Base-by-base conservation (phyloP, 2,888 invertebrate genomes). In the Lottia gigantea region DNA sequence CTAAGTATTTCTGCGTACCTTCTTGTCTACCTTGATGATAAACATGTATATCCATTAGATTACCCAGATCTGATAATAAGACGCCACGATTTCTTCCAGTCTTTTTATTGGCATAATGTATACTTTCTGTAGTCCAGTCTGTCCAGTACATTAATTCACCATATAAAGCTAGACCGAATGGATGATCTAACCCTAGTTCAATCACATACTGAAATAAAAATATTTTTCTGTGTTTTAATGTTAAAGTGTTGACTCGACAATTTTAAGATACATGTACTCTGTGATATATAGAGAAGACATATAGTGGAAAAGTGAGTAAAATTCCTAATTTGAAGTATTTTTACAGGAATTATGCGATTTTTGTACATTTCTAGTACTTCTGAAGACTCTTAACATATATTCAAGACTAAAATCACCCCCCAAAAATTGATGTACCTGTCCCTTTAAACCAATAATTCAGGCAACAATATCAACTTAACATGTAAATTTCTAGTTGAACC, bases 111-210 rank as follows among this genome's bases (percentile, higher is more conserved):
- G 95, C 95, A 4, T 93, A 93, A 19, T 95, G 93, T 74, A 96
- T 95, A 64, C 82, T 93, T 68, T 95, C 95, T 0, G 95, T 95
- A 83, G 95, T 94, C 96, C 94, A 95, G 86, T 96, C 96, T 0
- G 96, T 96, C 96, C 96, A 96, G 86, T 94, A 96, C 82, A 96
- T 92, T 0, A 93, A 92, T 83, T 96, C 95, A 88, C 95, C 95
- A 80, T 95, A 95, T 45, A 96, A 90, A 0, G 96, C 95, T 72
- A 96, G 89, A 0, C 95, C 95, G 86, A 95, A 96, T 0, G 96
- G 96, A 90, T 96, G 95, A 0, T 95, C 95, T 2, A 96, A 89
- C 94, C 89, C 0, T 94, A 95, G 66, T 94, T 85, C 0, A 23
- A 86, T 80, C 25, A 87, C 75, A 23, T 78, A 75, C 87, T 87